Percentiles rank a stretch among this genome's conserved stretches.
Evolutionary conservation across 2,113 vertebrate species (phyloP).

Genomic region (Pseudopodoces humilis): DNA sequence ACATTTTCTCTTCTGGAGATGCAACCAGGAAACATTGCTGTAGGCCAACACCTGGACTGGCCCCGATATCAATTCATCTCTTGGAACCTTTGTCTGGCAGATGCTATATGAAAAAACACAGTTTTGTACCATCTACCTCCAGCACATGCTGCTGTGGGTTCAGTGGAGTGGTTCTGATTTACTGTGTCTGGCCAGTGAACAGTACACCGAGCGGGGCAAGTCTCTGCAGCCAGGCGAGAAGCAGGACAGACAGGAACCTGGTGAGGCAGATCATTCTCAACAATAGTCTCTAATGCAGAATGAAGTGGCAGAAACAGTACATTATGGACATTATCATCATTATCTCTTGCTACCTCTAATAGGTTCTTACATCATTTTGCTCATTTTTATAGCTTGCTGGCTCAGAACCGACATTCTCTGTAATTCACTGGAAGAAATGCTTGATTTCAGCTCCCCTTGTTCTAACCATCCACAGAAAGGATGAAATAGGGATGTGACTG

Average conservation of each 20-base stretch:
- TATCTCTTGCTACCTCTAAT: conserved; percentile 60
- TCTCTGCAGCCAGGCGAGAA: conserved; percentile 19
- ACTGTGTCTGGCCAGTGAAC: neutral
- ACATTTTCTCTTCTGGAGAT: neutral
- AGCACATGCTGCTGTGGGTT: neutral
- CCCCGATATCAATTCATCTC: accelerated
- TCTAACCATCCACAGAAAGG: conserved; percentile 21
- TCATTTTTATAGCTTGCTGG: conserved; percentile 65
- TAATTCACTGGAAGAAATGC: conserved; percentile 48
- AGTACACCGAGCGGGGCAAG: neutral
- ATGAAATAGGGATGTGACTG: conserved; percentile 1
- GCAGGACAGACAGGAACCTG: conserved; percentile 35
- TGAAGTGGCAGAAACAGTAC: conserved; percentile 65
- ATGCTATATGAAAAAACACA: neutral
- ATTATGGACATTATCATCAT: conserved; percentile 59
- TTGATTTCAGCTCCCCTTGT: conserved; percentile 28
- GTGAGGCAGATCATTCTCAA: conserved; percentile 55
- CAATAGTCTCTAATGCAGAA: conserved; percentile 44
- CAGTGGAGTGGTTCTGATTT: conserved; percentile 53
- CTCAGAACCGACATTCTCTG: conserved; percentile 34
- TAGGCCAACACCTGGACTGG: neutral
- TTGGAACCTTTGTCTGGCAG: neutral
- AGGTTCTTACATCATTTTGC: conserved; percentile 65
- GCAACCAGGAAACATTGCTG: neutral
- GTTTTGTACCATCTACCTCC: neutral